These are phyloP conservation scores for Hedya salicella DNA, from an alignment of 2,888 invertebrate genomes.

Conservation along the genomic window DNA sequence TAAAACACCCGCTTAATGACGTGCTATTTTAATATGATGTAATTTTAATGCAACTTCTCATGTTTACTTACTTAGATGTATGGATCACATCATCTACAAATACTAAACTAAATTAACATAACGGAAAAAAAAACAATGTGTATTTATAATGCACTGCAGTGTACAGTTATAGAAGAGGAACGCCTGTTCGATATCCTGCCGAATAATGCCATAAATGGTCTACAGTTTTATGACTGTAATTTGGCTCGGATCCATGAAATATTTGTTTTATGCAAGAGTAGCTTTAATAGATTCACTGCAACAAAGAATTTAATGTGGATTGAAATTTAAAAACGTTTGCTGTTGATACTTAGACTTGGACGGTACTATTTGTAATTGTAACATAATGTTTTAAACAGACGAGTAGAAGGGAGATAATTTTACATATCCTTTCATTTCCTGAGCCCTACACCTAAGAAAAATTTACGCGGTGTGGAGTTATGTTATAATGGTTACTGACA, in stretches of 20 bases:
- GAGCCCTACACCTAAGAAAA: too few relatives aligned
- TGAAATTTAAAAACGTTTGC: slow-evolving; percentile 23
- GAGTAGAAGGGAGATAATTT: too few relatives aligned
- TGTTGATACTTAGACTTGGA: background rate
- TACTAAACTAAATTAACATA: background rate
- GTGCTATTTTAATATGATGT: too few relatives aligned
- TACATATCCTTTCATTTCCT: too few relatives aligned
- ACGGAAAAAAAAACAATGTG: background rate
- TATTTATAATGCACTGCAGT: slow-evolving; percentile 59
- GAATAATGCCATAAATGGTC: slow-evolving; percentile 81
- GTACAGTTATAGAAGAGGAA: slow-evolving; percentile 64
- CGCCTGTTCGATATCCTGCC: slow-evolving; percentile 79
- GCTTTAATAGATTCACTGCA: slow-evolving; percentile 61
- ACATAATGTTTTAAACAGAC: too few relatives aligned
- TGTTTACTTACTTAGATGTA: too few relatives aligned
- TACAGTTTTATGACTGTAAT: slow-evolving; percentile 82
- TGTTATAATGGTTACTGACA: too few relatives aligned
- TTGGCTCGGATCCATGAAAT: slow-evolving; percentile 73
- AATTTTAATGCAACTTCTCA: too few relatives aligned
- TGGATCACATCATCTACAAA: too few relatives aligned
- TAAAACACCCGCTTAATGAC: too few relatives aligned
- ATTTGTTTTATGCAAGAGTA: slow-evolving; percentile 80
- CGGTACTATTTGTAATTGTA: too few relatives aligned
- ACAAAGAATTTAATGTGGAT: slow-evolving; percentile 51
- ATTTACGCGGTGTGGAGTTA: too few relatives aligned